phyloP scores from a whole-genome alignment of 2,888 invertebrate species.

The Polydrusus cervinus region DNA sequence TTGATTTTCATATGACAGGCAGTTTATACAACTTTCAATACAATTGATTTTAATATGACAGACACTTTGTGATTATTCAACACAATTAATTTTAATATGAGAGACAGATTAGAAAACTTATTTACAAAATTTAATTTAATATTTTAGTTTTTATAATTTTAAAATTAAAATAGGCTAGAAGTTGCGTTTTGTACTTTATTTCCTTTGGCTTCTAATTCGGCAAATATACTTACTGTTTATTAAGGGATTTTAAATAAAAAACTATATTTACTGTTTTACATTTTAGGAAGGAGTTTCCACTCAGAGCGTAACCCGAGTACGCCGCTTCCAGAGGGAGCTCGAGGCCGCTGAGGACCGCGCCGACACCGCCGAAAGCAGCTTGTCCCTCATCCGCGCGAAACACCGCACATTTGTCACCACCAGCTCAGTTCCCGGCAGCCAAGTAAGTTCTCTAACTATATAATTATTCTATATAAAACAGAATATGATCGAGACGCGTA shows the following conservation, averaged over 20 bases:
- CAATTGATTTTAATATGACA: not conserved
- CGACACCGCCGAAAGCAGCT: slow-evolving; percentile 94
- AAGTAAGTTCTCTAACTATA: slow-evolving; percentile 66
- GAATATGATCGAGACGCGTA: too few species aligned
- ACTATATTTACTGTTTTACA: not conserved
- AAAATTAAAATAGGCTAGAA: too few species aligned
- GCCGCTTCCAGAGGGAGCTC: slow-evolving; percentile 98
- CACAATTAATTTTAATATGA: not conserved
- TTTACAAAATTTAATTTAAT: not conserved
- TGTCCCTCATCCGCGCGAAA: slow-evolving; percentile 96
- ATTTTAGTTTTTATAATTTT: too few species aligned
- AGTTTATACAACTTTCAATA: not conserved
- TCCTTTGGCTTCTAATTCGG: too few species aligned
- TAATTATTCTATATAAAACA: too few species aligned
- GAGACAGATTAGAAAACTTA: not conserved
- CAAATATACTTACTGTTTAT: too few species aligned
- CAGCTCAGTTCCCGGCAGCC: slow-evolving; percentile 92
- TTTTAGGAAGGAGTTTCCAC: slow-evolving; percentile 90
- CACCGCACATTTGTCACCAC: slow-evolving; percentile 98
- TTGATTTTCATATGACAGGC: too few species aligned
- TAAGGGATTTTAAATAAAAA: too few species aligned
- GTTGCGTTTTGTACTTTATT: too few species aligned
- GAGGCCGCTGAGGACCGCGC: slow-evolving; percentile 98
- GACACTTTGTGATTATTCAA: not conserved
- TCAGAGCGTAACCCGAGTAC: slow-evolving; percentile 95